Percentiles rank a stretch among this genome's conserved stretches.
Conservation (phyloP, 1,140 invertebrate species). For the Stegodyphus mimosarum region DNA sequence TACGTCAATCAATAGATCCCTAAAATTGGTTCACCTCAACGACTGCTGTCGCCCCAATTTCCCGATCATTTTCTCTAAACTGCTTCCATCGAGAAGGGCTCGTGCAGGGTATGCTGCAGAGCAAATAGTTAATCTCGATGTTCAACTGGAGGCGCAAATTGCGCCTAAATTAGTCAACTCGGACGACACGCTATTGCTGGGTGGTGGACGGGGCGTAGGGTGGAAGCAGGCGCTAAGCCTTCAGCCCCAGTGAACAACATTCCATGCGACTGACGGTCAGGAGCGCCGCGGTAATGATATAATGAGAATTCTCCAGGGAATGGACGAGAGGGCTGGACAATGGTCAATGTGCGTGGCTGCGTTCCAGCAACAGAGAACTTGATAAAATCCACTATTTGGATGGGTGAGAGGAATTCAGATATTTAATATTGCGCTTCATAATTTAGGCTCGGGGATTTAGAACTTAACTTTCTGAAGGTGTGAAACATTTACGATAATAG, state of each 20-base stretch:
- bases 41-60: background rate
- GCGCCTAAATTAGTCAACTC: conserved; percentile 36
- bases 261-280: no score
- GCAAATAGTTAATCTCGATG: background rate
- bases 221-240: no score
- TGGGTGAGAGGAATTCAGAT: no score
- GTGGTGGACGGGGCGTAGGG: background rate
- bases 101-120: background rate
- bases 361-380: background rate
- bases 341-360: background rate
- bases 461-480: no score
- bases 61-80: background rate
- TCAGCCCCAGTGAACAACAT: no score
- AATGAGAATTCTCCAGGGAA: background rate
- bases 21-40: background rate
- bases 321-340: background rate
- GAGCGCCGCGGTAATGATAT: background rate
- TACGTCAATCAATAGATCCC: no score
- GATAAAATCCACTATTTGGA: no score
- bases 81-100: background rate
- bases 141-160: conserved; percentile 19
- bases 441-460: no score
- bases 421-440: no score
- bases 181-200: conserved; percentile 10
- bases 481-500: no score